Percentiles rank a stretch among this genome's conserved stretches.
These are phyloP conservation scores for Chaetogeoica ovagalla DNA, from an alignment of 2,888 invertebrate species.

Conservation along the genomic window DNA sequence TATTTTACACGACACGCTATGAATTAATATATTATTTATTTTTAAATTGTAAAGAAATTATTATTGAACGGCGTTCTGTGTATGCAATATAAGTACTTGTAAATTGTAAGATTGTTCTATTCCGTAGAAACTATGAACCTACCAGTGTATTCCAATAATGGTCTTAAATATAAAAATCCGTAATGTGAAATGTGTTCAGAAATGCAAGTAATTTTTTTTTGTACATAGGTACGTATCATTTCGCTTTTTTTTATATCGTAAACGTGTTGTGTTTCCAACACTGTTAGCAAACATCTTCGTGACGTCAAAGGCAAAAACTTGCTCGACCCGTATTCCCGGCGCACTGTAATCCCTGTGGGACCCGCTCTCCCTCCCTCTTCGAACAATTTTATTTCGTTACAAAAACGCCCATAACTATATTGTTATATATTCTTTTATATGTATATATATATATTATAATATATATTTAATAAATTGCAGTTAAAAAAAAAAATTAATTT, in stretches of 20 bases:
- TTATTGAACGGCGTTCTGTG: conserved; percentile 48
- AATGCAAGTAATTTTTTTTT: conserved; percentile 4
- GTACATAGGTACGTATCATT: not conserved
- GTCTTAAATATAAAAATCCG: conserved; percentile 4
- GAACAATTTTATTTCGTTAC: conserved; percentile 43
- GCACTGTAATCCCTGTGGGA: conserved; percentile 47
- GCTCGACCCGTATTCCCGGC: conserved; percentile 47
- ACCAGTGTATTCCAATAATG: not conserved
- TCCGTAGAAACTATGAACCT: not conserved
- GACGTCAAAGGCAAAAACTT: conserved; percentile 51
- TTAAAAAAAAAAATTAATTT: conserved; percentile 42
- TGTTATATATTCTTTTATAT: conserved; percentile 26
- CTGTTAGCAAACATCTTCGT: conserved; percentile 52
- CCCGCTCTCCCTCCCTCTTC: conserved; percentile 5
- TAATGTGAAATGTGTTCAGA: conserved; percentile 3
- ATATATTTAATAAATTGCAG: conserved; percentile 34
- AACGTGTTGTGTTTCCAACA: conserved; percentile 52
- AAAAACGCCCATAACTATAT: conserved; percentile 43
- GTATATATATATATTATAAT: conserved; percentile 17
- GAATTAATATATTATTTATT: not conserved
- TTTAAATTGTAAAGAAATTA: not conserved
- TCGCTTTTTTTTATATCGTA: conserved; percentile 17
- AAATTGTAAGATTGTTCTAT: not conserved
- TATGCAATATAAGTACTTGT: conserved; percentile 45
- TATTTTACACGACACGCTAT: not conserved